These are phyloP conservation scores for Cataglyphis rosenhaueri DNA, from an alignment of 2,888 invertebrate genomes.

Conservation along the genomic window DNA sequence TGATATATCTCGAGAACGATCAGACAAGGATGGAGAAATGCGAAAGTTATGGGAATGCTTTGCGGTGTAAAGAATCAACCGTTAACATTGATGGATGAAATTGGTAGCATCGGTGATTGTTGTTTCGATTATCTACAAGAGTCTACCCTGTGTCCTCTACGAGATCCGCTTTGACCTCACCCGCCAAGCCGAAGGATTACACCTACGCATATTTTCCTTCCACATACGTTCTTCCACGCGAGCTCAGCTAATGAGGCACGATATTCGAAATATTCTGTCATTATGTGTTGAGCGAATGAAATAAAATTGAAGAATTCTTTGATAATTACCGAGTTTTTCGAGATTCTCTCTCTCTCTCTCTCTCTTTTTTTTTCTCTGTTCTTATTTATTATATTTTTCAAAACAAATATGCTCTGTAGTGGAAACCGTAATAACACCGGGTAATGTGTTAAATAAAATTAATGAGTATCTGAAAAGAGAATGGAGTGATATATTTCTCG, in stretches of 20 bases:
- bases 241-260: constrained; percentile 60
- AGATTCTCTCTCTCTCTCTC: constrained; percentile 41
- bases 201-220: constrained; percentile 49
- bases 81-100: constrained; percentile 57
- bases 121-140: constrained; percentile 75
- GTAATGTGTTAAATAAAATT: constrained; percentile 56
- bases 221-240: constrained; percentile 38
- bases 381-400: constrained; percentile 6
- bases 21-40: constrained; percentile 32
- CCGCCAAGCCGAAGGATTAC: constrained; percentile 66
- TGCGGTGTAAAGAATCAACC: constrained; percentile 45
- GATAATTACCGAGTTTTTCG: constrained; percentile 63
- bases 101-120: constrained; percentile 65
- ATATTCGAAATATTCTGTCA: constrained; percentile 58
- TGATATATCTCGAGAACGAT: constrained; percentile 30
- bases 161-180: constrained; percentile 63
- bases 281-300: constrained; percentile 61
- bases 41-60: constrained; percentile 64
- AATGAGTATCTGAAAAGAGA: constrained; percentile 21
- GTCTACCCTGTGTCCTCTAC: constrained; percentile 40
- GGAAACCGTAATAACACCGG: constrained; percentile 5
- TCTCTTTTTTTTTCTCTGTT: neutral
- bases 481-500: constrained; percentile 12
- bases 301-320: constrained; percentile 61
- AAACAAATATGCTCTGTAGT: constrained; percentile 33